These are phyloP conservation scores for Drosophila leonis DNA, from an alignment of 2,888 invertebrate genomes.

Conservation along the genomic window DNA sequence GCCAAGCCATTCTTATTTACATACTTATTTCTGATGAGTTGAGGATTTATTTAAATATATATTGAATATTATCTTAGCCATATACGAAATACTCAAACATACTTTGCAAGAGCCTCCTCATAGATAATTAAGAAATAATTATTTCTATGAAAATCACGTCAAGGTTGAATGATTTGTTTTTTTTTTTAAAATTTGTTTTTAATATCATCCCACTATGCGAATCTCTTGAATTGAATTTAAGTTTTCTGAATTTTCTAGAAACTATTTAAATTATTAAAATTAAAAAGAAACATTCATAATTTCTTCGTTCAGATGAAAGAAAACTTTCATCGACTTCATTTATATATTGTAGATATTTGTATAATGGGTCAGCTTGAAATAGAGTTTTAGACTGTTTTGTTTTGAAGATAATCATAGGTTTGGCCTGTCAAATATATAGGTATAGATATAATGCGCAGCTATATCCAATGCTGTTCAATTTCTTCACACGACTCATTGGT, in stretches of 20 bases:
- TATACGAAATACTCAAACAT: background rate
- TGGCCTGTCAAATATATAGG: slow-evolving; percentile 38
- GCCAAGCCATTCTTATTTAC: slow-evolving; percentile 34
- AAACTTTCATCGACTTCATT: slow-evolving; percentile 16
- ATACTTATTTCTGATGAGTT: slow-evolving; percentile 13
- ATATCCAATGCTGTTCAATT: slow-evolving; percentile 18
- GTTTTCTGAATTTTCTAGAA: background rate
- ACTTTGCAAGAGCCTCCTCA: slow-evolving; percentile 1
- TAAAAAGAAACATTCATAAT: background rate
- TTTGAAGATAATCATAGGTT: slow-evolving; percentile 15
- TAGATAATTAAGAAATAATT: slow-evolving; percentile 1
- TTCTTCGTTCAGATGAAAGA: background rate
- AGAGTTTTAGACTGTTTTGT: slow-evolving; percentile 1
- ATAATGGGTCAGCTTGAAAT: slow-evolving; percentile 1
- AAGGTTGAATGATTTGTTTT: background rate
- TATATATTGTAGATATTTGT: background rate
- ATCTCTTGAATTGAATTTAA: background rate
- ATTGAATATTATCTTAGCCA: slow-evolving; percentile 1
- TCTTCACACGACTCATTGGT: slow-evolving; percentile 35
- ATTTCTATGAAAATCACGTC: slow-evolving; percentile 5
- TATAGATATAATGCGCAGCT: background rate
- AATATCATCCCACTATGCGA: background rate
- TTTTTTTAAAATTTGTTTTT: background rate
- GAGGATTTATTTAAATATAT: slow-evolving; percentile 1
- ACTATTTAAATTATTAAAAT: background rate